Evolutionary conservation across 2,888 invertebrate species (phyloP).

Genomic region (Bimastos eiseni): DNA sequence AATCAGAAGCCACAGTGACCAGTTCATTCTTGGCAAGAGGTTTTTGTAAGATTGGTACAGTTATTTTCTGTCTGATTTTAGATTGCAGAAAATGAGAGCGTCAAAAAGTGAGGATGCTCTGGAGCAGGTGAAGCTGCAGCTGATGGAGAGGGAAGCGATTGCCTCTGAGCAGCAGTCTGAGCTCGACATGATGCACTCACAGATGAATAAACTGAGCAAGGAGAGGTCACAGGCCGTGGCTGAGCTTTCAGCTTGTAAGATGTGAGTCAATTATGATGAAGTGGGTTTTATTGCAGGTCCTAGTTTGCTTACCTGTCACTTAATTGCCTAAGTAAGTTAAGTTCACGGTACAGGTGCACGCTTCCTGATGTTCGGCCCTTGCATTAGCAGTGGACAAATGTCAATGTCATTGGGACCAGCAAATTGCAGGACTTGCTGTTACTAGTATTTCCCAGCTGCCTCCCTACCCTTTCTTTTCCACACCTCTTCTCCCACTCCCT

Average conservation of each 20-base stretch:
- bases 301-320: not conserved
- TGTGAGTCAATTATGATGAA: slow-evolving; percentile 21
- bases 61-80: slow-evolving; percentile 38
- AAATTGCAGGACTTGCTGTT: no score
- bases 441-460: no score
- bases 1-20: not conserved
- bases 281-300: not conserved
- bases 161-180: slow-evolving; percentile 52
- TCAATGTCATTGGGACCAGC: no score
- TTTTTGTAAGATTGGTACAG: no score
- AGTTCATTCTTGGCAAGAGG: not conserved
- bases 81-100: slow-evolving; percentile 60
- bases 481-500: no score
- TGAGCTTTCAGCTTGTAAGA: slow-evolving; percentile 46
- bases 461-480: no score
- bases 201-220: slow-evolving; percentile 51
- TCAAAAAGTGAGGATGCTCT: slow-evolving; percentile 55
- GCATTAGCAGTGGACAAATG: no score
- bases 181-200: slow-evolving; percentile 48
- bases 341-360: not conserved
- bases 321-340: not conserved
- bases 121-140: slow-evolving; percentile 51
- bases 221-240: slow-evolving; percentile 51
- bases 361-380: no score
- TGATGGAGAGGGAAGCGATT: slow-evolving; percentile 53